Percentiles rank a stretch among this genome's conserved stretches.
phyloP scores from a whole-genome alignment of 2,113 vertebrate genomes.

The Chloropsis hardwickii region DNA sequence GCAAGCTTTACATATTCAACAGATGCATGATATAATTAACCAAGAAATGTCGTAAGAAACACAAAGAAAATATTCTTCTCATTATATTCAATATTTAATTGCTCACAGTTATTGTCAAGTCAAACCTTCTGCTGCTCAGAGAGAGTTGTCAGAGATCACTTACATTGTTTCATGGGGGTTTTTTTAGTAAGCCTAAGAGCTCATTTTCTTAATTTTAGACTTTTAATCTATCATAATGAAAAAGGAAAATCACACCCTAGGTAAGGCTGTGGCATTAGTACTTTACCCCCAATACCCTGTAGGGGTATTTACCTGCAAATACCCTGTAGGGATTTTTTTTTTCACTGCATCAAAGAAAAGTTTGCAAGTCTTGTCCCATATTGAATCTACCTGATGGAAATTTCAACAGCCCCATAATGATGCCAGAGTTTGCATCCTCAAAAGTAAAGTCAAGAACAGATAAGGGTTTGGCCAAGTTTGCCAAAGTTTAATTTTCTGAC shows the following conservation, averaged over 20 bases:
- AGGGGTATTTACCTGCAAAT: too few relatives aligned
- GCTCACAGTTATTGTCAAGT: background rate
- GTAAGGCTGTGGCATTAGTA: background rate
- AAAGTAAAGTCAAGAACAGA: background rate
- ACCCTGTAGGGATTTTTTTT: background rate
- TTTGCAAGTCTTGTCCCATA: background rate
- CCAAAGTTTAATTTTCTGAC: background rate
- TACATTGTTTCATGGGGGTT: background rate
- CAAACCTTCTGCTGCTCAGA: background rate
- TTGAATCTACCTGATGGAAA: background rate
- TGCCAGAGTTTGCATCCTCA: background rate
- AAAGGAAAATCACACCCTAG: background rate
- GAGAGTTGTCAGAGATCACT: background rate
- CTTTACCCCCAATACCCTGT: background rate
- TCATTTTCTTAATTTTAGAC: background rate
- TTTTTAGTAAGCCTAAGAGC: background rate
- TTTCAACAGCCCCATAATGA: background rate
- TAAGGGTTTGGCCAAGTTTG: background rate
- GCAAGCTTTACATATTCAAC: slow-evolving; percentile 3
- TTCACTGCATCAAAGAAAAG: background rate
- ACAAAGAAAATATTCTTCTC: slow-evolving; percentile 14
- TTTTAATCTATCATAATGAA: background rate
- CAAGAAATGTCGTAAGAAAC: slow-evolving; percentile 5
- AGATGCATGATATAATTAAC: slow-evolving; percentile 35
- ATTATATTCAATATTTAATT: slow-evolving; percentile 28